Base-by-base conservation (phyloP, 2,888 invertebrate genomes). In the Heterodera filipjevi region DNA sequence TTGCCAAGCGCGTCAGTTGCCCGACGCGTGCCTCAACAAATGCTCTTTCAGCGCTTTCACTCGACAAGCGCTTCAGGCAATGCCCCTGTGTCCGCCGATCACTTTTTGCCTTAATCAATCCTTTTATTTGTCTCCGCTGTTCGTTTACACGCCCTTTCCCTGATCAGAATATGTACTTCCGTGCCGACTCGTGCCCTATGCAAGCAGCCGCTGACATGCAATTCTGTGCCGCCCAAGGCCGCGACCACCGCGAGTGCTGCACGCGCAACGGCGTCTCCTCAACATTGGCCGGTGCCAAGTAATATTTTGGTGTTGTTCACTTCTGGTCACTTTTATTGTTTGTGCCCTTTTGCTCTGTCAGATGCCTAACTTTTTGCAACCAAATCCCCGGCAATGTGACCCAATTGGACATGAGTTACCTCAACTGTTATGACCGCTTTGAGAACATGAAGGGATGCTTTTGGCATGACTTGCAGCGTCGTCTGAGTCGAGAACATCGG, bases 181-280 rank as follows among this genome's bases (percentile, higher is more conserved):
- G 88, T 70, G 83, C 83, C 39, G 88, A 87, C 81, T 70, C 81
- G 59, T 87, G 87, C 75, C 87, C 87, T 70, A 85, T 87, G 86
- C 87, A 87, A 79, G 87, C 87, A 10, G 87, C 87, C 19, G 84
- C 87, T 46, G 87, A 88, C 72, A 86, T 87, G 77, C 88, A 88
- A 53, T 87, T 82, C 82, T 88, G 87, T 74, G 86, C 85, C 53
- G 86, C 86, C 49, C 80, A 85, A 83, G 80, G 80, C 49, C 39
- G 74, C 5, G 74, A 78, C 49, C 77, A 78, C 3, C 75, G 77
- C 46, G 77, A 71, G 44, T 84, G 84, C 68, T 84, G 84, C 39
- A 74, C 72, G 10, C 75, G 85, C 33, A 84, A 86, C 66, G 85
- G 85, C 16, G 85, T 84, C 32, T 79, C 76, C n/a, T 72, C 79